phyloP scores from a whole-genome alignment of 2,113 vertebrate genomes.

The Ciconia stormi region DNA sequence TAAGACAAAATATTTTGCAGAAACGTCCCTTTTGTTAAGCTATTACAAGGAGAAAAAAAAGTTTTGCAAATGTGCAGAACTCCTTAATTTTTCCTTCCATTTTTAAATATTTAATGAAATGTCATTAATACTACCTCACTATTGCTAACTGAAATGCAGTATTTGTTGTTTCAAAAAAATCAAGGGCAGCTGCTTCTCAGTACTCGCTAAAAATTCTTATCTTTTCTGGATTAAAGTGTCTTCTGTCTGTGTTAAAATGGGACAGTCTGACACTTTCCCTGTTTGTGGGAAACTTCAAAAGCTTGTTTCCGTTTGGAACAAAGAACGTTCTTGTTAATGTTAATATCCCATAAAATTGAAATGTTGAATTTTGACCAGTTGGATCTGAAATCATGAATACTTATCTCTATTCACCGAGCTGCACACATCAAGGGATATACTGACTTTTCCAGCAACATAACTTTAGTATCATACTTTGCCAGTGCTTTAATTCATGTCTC shows the following conservation, averaged over 20 bases:
- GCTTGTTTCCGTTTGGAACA: background rate
- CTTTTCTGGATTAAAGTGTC: background rate
- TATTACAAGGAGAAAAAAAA: background rate
- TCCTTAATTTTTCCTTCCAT: background rate
- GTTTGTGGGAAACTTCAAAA: background rate
- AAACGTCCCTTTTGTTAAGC: background rate
- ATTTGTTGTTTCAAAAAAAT: background rate
- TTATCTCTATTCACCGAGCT: fast-evolving
- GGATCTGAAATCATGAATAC: background rate
- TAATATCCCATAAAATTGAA: background rate
- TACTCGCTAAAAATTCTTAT: background rate
- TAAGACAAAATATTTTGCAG: background rate
- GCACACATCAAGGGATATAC: background rate
- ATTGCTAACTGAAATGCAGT: background rate
- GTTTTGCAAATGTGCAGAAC: background rate
- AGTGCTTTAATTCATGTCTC: background rate
- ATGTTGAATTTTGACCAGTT: background rate
- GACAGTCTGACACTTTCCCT: background rate
- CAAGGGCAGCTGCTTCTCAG: background rate
- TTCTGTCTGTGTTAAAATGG: background rate
- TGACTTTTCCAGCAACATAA: background rate
- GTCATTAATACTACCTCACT: background rate
- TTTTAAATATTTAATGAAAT: background rate
- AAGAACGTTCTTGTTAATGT: background rate
- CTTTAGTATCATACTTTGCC: background rate